Base-by-base conservation (phyloP, 2,888 invertebrate genomes). In the Dynastes hyllus region DNA sequence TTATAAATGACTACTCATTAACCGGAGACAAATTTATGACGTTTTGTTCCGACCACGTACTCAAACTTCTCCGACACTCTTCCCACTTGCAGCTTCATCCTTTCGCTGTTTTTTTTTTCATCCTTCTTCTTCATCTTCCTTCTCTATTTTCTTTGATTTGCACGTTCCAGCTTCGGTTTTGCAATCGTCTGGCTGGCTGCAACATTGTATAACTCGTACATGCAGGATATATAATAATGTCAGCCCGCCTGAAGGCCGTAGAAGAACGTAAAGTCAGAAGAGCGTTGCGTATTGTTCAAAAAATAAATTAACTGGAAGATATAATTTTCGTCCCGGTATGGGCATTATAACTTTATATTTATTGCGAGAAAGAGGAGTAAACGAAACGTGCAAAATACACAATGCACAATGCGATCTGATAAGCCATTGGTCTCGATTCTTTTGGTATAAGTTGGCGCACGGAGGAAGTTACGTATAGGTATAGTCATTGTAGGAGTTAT, bases 321-420 rank as follows among this genome's bases (percentile, higher is more conserved):
- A 67, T 66, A 76, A 76, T 76, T 76, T 76, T 66, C 67, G 76
- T 67, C 45, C 51, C 55, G 66, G 29, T 63, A 76, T 55, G 16
- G 53, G 55, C 53, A 55, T 76, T 67, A 53, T 53, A 76, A 67
- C 76, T 67, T 66, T 13, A 40, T 76, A 67, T 76, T 76, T 76
- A 76, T 66, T 67, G 76, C 53, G 37, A 76, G 69, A 63, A 79
- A 55, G 79, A 69, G 77, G 70, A 63, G 66, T 40, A 40, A 40
- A 9, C 65, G n/a, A 66, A 73, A 77, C 77, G 77, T 75, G 79
- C 79, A 79, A 79, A 79, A 66, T 79, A 79, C 73, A 79, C 79
- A 79, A 79, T 79, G 77, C 67, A 79, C 79, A 78, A 78, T 78
- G 50, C 63, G 78, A 78, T 78, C 78, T 71, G 73, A 78, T 78